Conservation (phyloP, 2,797 vertebrate species). For the Chloroceryle inda region DNA sequence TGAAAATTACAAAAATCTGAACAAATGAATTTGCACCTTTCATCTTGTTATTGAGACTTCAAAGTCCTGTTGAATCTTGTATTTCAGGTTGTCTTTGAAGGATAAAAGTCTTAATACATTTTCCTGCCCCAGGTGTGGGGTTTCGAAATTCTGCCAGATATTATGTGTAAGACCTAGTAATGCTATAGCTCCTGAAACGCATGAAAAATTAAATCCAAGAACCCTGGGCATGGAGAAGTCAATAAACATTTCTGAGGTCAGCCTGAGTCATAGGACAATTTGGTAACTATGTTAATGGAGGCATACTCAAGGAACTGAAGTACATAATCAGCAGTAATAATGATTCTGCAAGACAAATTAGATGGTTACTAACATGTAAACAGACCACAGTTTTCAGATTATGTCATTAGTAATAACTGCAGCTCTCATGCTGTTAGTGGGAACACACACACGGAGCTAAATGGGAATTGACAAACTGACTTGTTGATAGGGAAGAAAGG, state of each 20-base stretch:
- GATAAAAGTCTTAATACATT: not conserved
- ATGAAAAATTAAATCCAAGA: not conserved
- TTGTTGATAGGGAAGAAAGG: not conserved
- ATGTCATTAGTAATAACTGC: not conserved
- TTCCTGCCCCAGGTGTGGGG: not conserved
- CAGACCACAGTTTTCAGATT: not conserved
- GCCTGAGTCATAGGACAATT: not conserved
- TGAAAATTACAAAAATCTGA: not conserved
- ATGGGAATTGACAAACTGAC: not conserved
- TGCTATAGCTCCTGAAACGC: not conserved
- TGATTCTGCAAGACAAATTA: slow-evolving; percentile 11
- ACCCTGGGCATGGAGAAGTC: not conserved
- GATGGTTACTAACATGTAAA: not conserved
- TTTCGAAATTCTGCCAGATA: not conserved
- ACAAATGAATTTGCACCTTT: not conserved
- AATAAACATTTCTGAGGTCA: not conserved
- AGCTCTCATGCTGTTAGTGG: not conserved
- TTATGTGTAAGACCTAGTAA: not conserved
- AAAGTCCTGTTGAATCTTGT: not conserved
- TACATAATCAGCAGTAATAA: not conserved
- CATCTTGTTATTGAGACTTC: not conserved
- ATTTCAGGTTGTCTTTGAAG: not conserved
- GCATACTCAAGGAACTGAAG: not conserved
- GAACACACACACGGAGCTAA: not conserved
- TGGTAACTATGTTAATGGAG: not conserved